A percentile compares a stretch with the other conserved stretches of the same genome.
phyloP scores from a whole-genome alignment of 2,888 invertebrate genomes.

The Hirtodrosophila confusa region DNA sequence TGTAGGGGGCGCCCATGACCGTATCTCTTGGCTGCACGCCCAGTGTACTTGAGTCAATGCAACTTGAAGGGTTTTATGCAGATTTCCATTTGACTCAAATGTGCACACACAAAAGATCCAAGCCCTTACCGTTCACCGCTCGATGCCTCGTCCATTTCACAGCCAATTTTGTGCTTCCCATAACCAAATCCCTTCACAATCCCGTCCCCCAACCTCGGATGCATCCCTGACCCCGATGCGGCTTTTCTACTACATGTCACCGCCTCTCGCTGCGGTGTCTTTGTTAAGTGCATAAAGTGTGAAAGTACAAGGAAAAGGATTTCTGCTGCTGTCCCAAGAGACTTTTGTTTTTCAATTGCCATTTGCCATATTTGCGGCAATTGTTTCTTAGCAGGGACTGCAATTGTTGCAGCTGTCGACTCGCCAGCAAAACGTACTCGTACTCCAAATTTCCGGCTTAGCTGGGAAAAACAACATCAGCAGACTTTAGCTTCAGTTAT shows the following conservation, averaged over 20 bases:
- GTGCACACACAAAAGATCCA: slow-evolving; percentile 46
- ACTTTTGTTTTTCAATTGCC: slow-evolving; percentile 76
- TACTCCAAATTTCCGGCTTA: slow-evolving; percentile 58
- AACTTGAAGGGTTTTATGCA: slow-evolving; percentile 64
- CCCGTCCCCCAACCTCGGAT: slow-evolving; percentile 9
- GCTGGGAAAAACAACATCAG: slow-evolving; percentile 12
- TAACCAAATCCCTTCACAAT: slow-evolving; percentile 2
- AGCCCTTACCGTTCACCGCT: background rate
- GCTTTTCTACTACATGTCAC: slow-evolving; percentile 34
- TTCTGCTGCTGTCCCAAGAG: slow-evolving; percentile 44
- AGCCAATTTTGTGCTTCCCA: slow-evolving; percentile 62
- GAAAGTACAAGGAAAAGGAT: slow-evolving; percentile 68
- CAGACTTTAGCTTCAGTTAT: slow-evolving; percentile 53
- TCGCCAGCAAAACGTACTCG: slow-evolving; percentile 4
- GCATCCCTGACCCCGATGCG: slow-evolving; percentile 57
- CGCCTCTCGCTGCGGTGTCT: slow-evolving; percentile 25
- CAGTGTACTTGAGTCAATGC: slow-evolving; percentile 42
- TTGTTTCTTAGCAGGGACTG: slow-evolving; percentile 57
- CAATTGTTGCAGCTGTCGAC: slow-evolving; percentile 53
- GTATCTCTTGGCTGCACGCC: background rate
- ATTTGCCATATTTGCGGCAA: slow-evolving; percentile 74
- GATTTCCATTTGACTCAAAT: slow-evolving; percentile 71
- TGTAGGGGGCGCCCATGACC: background rate
- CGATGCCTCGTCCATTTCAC: slow-evolving; percentile 57
- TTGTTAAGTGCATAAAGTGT: slow-evolving; percentile 67